A percentile compares a stretch with the other conserved stretches of the same genome.
phyloP scores from a whole-genome alignment of 1,140 invertebrate species.

The Temnothorax longispinosus region DNA sequence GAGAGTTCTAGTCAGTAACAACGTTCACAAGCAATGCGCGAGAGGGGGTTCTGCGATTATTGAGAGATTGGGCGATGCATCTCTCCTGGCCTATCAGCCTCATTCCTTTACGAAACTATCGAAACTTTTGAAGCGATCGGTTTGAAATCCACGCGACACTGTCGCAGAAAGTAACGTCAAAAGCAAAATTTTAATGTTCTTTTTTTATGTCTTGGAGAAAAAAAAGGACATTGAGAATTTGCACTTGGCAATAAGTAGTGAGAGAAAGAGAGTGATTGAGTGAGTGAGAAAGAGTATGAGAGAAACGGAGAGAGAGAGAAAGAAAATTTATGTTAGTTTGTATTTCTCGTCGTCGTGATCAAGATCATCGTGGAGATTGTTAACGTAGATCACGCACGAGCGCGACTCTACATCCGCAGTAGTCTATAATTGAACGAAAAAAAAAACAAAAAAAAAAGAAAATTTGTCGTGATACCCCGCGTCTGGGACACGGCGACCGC shows the following conservation, averaged over 20 bases:
- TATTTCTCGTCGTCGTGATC: slow-evolving; percentile 62
- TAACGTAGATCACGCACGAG: slow-evolving; percentile 65
- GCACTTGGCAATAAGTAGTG: not conserved
- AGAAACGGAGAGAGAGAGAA: not conserved
- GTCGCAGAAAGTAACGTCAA: not conserved
- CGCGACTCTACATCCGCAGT: slow-evolving; percentile 63
- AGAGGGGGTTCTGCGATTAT: slow-evolving; percentile 63
- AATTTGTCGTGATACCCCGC: slow-evolving; percentile 38
- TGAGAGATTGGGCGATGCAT: slow-evolving; percentile 47
- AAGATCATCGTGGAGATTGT: slow-evolving; percentile 63
- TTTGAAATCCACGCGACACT: slow-evolving; percentile 2
- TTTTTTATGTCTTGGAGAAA: not conserved
- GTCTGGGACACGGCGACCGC: slow-evolving; percentile 39
- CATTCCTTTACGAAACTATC: slow-evolving; percentile 29
- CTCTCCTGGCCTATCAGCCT: slow-evolving; percentile 52
- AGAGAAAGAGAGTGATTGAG: slow-evolving; percentile 26
- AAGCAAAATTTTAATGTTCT: slow-evolving; percentile 4
- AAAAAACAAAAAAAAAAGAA: not conserved
- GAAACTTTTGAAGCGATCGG: slow-evolving; percentile 4
- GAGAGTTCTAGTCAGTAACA: slow-evolving; percentile 33
- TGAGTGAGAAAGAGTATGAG: not conserved
- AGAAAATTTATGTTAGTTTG: slow-evolving; percentile 53
- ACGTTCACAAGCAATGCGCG: slow-evolving; percentile 29
- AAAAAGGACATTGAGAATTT: slow-evolving; percentile 5
- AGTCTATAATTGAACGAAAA: slow-evolving; percentile 66